Base-by-base conservation (phyloP, 2,888 invertebrate species). In the Hypena proboscidalis region DNA sequence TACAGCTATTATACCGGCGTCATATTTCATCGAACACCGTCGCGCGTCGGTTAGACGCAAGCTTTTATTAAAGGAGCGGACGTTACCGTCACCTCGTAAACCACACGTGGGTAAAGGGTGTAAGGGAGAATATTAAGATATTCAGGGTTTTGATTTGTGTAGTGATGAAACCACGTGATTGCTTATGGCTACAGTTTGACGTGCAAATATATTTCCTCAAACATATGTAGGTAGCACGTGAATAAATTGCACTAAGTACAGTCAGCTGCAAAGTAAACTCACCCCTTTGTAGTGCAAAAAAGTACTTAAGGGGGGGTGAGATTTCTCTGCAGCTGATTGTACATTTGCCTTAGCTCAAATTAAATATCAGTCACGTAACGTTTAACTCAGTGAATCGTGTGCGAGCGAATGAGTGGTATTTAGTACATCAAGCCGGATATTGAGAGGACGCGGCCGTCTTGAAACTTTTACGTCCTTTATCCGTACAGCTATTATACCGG, bases 401-500 rank as follows among this genome's bases (percentile, higher is more conserved):
- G 38, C 40, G 55, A 62, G n/a, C n/a, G n/a, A n/a, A n/a, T n/a
- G n/a, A n/a, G n/a, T n/a, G n/a, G n/a, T n/a, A n/a, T n/a, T n/a
- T 42, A 41, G 46, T 31, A 36, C 31, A 50, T 39, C 37, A 49
- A 41, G 22, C 62, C 70, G 68, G 72, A 69, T 69, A 72, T 72
- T 68, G 70, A 67, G 61, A 63, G 56, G 59, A 33, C 58, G 48
- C 53, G 55, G 39, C 53, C 62, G 59, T 65, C 72, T 67, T 77
- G 72, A 80, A 77, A 77, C 64, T 74, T 78, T 80, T 77, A 79
- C 70, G 72, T 65, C 62, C 60, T 67, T 62, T 66, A 67, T 62
- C 75, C 70, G 63, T 64, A 59, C 67, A 68, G 70, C 60, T 66
- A 66, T 62, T 63, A 67, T 67, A 65, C 52, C 56, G 50, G 47